Conservation (phyloP, 2,888 invertebrate species). For the Sipha maydis region DNA sequence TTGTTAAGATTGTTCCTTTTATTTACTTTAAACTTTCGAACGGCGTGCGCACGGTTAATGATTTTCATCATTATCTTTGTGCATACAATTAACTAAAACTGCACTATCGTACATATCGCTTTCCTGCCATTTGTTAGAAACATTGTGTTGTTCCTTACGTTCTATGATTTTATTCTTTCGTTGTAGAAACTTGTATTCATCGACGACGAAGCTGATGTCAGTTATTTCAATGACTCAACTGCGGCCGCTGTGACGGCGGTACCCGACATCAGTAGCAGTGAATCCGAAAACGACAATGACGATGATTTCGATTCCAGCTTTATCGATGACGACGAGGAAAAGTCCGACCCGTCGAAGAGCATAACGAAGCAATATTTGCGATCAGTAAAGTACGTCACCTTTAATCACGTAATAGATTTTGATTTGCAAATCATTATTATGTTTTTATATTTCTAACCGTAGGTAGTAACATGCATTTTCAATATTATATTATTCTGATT, state of each 20-base stretch:
- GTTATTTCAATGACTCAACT: neutral
- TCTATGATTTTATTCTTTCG: neutral
- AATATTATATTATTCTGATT: too few species aligned
- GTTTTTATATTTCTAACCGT: too few species aligned
- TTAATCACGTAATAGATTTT: neutral
- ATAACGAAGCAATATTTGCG: slow-evolving; percentile 53
- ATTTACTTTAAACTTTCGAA: too few species aligned
- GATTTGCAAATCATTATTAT: too few species aligned
- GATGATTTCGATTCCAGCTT: slow-evolving; percentile 52
- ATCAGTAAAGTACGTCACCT: slow-evolving; percentile 49
- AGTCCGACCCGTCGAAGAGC: neutral
- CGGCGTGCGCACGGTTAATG: too few species aligned
- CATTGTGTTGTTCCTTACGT: neutral
- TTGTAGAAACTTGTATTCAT: slow-evolving; percentile 44
- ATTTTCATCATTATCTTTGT: too few species aligned
- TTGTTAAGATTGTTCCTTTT: too few species aligned
- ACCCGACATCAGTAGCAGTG: neutral
- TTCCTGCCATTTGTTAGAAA: too few species aligned
- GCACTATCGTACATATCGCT: too few species aligned
- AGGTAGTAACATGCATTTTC: too few species aligned
- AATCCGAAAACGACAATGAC: neutral
- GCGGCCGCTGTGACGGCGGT: neutral
- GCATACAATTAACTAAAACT: too few species aligned
- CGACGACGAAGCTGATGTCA: slow-evolving; percentile 49
- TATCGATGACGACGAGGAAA: slow-evolving; percentile 26